Evolutionary conservation across 2,888 invertebrate genomes (phyloP), one percentile per base, ranked within the genome.

Genomic region (Eupithecia inturbata): DNA sequence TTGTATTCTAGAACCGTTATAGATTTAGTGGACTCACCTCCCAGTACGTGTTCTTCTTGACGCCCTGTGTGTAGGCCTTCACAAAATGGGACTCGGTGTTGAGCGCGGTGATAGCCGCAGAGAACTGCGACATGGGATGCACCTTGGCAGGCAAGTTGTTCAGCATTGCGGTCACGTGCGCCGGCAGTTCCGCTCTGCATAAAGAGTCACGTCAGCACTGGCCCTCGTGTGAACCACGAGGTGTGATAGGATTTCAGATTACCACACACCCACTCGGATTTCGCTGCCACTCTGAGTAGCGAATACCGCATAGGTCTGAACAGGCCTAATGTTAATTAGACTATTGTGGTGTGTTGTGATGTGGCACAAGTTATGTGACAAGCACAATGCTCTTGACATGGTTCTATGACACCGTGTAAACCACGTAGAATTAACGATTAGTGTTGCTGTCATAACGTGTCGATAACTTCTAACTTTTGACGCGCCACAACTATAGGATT

Each of bases 111-210:
- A 98, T 96, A 36, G 99, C 99, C 1, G 98, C 97, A 36, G 97
- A 96, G 88, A 99, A 97, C 93, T 99, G 99, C 0, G 98, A 96
- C 99, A 99, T 99, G 1, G 99, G 99, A 89, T 99, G 99, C 73
- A 99, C 95, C 84, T 96, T 96, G 84, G 96, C 95, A 22, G 99
- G 99, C 93, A 99, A 96, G 92, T 97, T 98, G 95, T 98, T 98
- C 84, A 99, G 95, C 95, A 99, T 97, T 67, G 97, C 97, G 70
- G 98, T 98, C n/a, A 99, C 98, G 91, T 99, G 99, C 36, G 97
- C 95, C 10, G 99, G 99, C 22, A 99, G 93, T 83, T 97, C 97
- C n/a, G 99, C 98, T 86, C 98, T 96, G 73, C 1, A 72, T 22
- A 60, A 60, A 26, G 39, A 62, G 57, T 26, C 14, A 26, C 12